These are phyloP conservation scores for Eurystomus gularis DNA, from an alignment of 2,113 vertebrate genomes.

Conservation along the genomic window DNA sequence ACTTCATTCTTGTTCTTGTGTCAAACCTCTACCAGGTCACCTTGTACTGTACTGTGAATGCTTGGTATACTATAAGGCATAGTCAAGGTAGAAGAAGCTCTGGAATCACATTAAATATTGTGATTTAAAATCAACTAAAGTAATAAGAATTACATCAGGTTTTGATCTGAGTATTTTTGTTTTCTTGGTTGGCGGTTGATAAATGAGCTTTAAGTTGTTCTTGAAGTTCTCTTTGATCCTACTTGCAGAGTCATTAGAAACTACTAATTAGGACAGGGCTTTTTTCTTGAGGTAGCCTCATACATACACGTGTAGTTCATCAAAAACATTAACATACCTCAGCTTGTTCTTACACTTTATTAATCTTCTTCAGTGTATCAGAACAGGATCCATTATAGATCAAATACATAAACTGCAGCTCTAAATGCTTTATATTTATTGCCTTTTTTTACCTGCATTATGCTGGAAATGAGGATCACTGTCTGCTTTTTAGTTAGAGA, in stretches of 20 bases:
- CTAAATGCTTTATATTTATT: background rate
- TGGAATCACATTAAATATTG: background rate
- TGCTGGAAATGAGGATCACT: background rate
- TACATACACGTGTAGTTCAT: rapidly evolving
- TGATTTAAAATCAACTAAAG: background rate
- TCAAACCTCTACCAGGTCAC: background rate
- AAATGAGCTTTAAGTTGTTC: background rate
- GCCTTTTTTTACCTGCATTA: background rate
- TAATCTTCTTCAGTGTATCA: background rate
- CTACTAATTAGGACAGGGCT: background rate
- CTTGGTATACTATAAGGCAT: background rate
- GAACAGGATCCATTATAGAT: background rate
- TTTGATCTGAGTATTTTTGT: background rate
- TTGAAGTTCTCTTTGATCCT: background rate
- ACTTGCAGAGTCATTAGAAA: background rate
- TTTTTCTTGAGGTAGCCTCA: background rate
- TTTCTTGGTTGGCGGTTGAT: background rate
- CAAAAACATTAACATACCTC: background rate
- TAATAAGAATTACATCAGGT: background rate
- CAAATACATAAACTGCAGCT: background rate
- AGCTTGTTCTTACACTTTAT: background rate
- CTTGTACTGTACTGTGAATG: background rate
- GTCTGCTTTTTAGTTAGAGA: background rate
- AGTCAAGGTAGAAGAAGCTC: background rate
- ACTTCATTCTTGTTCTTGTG: background rate